Base-by-base conservation (phyloP, 2,113 vertebrate species). In the Ciconia boyciana region DNA sequence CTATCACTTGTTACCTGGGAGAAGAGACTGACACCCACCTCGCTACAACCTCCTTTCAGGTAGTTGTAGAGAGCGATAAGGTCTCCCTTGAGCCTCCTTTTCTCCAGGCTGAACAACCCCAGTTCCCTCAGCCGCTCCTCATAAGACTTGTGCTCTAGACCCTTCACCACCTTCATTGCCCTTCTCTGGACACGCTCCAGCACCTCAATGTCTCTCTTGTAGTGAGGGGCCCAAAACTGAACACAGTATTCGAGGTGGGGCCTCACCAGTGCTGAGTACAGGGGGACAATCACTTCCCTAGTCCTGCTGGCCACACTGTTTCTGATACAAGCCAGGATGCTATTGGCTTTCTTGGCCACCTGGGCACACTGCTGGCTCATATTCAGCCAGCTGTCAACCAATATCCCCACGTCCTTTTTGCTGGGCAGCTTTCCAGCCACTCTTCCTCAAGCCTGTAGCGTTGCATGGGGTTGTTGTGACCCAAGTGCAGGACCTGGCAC, bases 161-260 rank as follows among this genome's bases (percentile, higher is more conserved):
- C 3, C 10, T 18, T 87, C n/a, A 41, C 11, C 48, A 69, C 11
- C 10, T 55, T 70, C 2, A 2, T 9, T 80, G 29, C 13, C 5
- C 29, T 55, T 36, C 29, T 81, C 6, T 32, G 17, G 8, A 61
- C 7, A 20, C 1, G 0, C 10, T 58, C 7, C 51, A 58, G 26
- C 36, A 32, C 36, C 17, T 79, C 43, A 39, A 24, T 36, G 4
- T 51, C 22, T 14, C 49, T 57, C 54, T 29, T 48, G 16, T 10
- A 41, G 19, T 41, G 34, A 69, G 29, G 21, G 22, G 10, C 6
- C 24, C 11, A 68, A 66, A 89, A 52, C 9, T 46, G 17, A 44
- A 39, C 22, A 19, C 36, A 44, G 10, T 6, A 62, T 10, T 55
- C 1, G 0, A 70, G 13, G 11, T 55, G 25, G 0, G 0, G 25